Percentiles rank a stretch among this genome's conserved stretches.
phyloP scores from a whole-genome alignment of 2,113 vertebrate genomes.

The Cyprinodon brontotheroides region DNA sequence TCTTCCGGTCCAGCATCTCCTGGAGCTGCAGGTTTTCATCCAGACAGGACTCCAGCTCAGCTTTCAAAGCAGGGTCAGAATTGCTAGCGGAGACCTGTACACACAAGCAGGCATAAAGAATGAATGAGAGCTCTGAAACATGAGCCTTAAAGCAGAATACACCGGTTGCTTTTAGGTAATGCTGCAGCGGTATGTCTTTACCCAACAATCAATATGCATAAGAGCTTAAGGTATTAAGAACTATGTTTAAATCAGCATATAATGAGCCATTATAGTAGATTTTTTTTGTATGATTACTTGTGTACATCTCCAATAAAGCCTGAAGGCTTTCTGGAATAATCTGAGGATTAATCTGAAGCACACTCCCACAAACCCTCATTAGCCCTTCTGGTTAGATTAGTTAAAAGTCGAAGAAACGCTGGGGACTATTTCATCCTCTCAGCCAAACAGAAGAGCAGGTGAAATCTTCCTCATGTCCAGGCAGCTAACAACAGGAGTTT shows the following conservation, averaged over 20 bases:
- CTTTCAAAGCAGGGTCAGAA: constrained; percentile 74
- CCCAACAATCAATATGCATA: constrained; percentile 53
- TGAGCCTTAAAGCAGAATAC: constrained; percentile 41
- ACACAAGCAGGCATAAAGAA: constrained; percentile 56
- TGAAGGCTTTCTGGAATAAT: constrained; percentile 66
- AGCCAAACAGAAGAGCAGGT: background rate
- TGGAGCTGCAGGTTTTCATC: constrained; percentile 84
- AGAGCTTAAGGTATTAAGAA: constrained; percentile 62
- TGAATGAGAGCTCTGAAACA: constrained; percentile 62
- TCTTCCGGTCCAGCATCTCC: constrained; percentile 81
- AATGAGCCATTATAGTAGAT: constrained; percentile 59
- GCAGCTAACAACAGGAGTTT: constrained; percentile 34
- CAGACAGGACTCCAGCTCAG: constrained; percentile 80
- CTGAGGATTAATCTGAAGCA: constrained; percentile 64
- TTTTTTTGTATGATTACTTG: constrained; percentile 35
- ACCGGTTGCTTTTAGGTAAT: constrained; percentile 47
- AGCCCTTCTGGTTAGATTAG: constrained; percentile 37
- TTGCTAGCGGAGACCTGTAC: constrained; percentile 67
- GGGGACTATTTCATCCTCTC: constrained; percentile 1
- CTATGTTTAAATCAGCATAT: constrained; percentile 61
- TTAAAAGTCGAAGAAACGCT: constrained; percentile 32
- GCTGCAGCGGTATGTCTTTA: constrained; percentile 28
- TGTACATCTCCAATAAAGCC: constrained; percentile 45
- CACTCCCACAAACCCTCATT: constrained; percentile 35
- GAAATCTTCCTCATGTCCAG: constrained; percentile 23